Evolutionary conservation across 37 sponge, comb jelly and placozoan species (phyloP).

Genomic region (Bolinopsis microptera): DNA sequence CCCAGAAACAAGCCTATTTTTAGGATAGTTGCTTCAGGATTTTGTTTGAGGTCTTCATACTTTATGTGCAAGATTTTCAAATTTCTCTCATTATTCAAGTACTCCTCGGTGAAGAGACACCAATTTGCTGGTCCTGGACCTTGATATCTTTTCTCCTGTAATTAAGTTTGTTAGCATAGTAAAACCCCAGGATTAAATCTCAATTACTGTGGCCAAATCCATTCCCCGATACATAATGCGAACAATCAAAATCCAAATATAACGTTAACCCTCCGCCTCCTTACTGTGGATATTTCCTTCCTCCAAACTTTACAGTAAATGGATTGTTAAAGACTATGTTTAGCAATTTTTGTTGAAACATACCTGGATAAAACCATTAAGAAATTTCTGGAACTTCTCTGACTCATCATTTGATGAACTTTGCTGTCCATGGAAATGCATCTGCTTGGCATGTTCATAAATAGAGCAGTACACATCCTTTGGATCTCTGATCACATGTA

Average conservation of each 20-base stretch:
- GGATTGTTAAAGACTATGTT: too few species aligned
- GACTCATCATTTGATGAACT: background rate
- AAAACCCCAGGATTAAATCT: background rate
- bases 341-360: too few species aligned
- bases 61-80: background rate
- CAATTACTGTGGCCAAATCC: too few species aligned
- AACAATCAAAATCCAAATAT: too few species aligned
- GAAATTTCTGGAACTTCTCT: background rate
- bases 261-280: too few species aligned
- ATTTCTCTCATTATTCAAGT: background rate
- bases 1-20: background rate
- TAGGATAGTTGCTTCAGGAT: background rate
- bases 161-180: background rate
- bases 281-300: too few species aligned
- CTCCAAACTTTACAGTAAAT: too few species aligned
- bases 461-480: background rate
- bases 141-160: background rate
- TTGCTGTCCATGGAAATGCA: background rate
- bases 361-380: background rate
- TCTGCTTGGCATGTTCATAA: background rate
- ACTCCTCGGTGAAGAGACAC: background rate
- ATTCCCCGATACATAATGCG: too few species aligned
- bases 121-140: constrained; percentile 3
- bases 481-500: background rate
- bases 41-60: constrained; percentile 7